Evolutionary conservation across 2,797 vertebrate genomes (phyloP), one percentile per base, ranked within the genome.

Genomic region (Pygocentrus nattereri): DNA sequence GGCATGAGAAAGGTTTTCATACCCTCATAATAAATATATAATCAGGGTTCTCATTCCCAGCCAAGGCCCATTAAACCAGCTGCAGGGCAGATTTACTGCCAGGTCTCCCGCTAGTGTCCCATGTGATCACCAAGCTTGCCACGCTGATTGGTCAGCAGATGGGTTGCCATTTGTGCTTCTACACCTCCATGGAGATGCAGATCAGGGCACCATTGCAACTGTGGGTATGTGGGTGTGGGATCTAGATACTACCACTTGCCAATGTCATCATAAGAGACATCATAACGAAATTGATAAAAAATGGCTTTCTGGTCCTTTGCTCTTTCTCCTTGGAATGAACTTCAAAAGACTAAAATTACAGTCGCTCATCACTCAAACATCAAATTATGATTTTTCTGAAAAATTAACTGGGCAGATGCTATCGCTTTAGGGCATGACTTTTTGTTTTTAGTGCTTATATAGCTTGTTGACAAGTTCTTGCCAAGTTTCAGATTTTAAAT

Each of bases 51-150:
- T 74, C 68, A 76, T 77, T 84, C 69, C 70, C 47, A 65, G 74
- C 68, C 83, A 82, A 62, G 81, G 78, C 27, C 80, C 81, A 85
- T 86, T 86, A 85, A 80, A 81, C 70, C 68, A 71, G 74, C 72
- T 81, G 50, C 59, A 67, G 59, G 21, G 70, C 49, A 81, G 73
- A 84, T 86, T 83, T 85, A 83, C 72, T 79, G 78, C 80, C 65
- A 61, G 59, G 54, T 58, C 69, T 71, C 34, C 18, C 70, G 52
- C 69, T 78, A 64, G 41, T 78, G 70, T 56, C 75, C 71, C 79
- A 70, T 80, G 78, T 80, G 77, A 80, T 69, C 58, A 74, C 58
- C 49, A 21, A 58, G 67, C 61, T 27, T 34, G 30, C 65, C 15
- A 30, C 38, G 19, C 47, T 79, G 80, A 76, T 72, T 77, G 71